Conservation (phyloP, 1,140 invertebrate genomes). For the Magallana gigas region DNA sequence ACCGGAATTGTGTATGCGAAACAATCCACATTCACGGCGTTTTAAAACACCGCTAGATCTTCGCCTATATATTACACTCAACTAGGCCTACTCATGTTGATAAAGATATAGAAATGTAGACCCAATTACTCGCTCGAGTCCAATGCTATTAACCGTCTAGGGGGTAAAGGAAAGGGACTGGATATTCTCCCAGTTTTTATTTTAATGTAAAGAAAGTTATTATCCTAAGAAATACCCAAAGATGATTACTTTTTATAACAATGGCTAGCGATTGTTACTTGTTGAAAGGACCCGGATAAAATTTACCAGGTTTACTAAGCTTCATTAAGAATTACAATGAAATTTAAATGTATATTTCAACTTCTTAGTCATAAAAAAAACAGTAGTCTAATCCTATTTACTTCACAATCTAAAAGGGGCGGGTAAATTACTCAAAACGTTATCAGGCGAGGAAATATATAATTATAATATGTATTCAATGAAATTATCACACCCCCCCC, state of each 20-base stretch:
- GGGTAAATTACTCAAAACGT: too few species aligned
- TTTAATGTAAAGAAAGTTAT: neutral
- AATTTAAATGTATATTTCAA: neutral
- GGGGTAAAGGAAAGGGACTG: neutral
- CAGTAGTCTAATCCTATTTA: neutral
- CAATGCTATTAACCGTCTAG: neutral
- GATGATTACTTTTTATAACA: neutral
- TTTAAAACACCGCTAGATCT: too few species aligned
- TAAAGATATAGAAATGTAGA: neutral
- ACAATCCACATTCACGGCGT: neutral
- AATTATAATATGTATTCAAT: neutral
- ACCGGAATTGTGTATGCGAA: neutral
- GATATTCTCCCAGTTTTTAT: neutral
- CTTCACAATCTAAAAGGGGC: neutral
- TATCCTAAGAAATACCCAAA: neutral
- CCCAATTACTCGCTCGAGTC: neutral
- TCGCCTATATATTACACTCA: neutral
- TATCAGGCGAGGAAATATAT: neutral
- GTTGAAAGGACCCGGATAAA: neutral
- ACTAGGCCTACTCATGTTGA: neutral
- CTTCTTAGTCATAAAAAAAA: slow-evolving; percentile 31
- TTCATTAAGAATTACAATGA: neutral
- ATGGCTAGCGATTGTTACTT: neutral
- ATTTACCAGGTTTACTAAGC: slow-evolving; percentile 16
- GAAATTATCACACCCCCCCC: too few species aligned